Evolutionary conservation across 2,113 vertebrate genomes (phyloP).

Genomic region (Sylvietta virens): DNA sequence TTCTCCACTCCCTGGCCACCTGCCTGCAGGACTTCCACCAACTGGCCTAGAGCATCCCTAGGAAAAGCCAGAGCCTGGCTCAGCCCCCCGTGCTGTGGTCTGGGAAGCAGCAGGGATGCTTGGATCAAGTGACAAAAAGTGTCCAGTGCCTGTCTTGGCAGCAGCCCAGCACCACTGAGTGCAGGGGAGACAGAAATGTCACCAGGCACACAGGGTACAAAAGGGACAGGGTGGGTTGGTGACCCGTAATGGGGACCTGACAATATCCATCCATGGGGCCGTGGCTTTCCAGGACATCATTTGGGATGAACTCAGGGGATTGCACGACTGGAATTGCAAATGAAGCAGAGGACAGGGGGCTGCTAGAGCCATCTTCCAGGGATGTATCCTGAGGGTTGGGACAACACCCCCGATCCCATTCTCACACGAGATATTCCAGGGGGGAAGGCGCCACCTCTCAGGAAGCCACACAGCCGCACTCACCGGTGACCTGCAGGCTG

Average conservation of each 20-base stretch:
- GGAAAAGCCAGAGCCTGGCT: conserved; percentile 3
- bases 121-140: accelerated
- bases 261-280: background rate
- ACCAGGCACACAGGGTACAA: background rate
- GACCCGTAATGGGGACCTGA: accelerated
- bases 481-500: conserved; percentile 69
- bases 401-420: accelerated
- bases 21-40: conserved; percentile 46
- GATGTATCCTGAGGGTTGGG: accelerated
- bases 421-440: accelerated
- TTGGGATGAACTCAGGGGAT: background rate
- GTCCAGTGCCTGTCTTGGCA: background rate
- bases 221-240: background rate
- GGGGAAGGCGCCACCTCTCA: background rate
- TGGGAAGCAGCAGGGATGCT: background rate
- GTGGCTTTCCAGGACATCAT: background rate
- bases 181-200: background rate
- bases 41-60: background rate
- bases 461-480: background rate
- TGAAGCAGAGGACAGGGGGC: background rate
- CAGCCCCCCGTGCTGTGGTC: accelerated
- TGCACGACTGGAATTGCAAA: background rate
- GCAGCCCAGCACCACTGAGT: background rate
- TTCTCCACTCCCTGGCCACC: conserved; percentile 2
- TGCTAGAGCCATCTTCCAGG: background rate